Evolutionary conservation across 1,140 invertebrate species (phyloP), one percentile per base, ranked within the genome.

Genomic region (Drosophila littoralis): DNA sequence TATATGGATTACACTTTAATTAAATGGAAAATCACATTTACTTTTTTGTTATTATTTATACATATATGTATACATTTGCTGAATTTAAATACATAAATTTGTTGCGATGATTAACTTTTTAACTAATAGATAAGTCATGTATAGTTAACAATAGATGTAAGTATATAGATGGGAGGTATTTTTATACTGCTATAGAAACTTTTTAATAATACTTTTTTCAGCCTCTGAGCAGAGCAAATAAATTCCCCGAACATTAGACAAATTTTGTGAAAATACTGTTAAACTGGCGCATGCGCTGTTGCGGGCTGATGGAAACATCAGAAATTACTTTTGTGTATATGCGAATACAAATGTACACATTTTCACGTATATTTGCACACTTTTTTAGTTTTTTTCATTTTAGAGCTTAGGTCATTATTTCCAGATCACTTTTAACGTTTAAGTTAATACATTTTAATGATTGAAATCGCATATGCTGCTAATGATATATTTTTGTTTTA

Each of bases 231-330:
- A 58, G 67, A 76, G 70, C 71, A 69, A 69, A 79, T 71, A 81
- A 81, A 66, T 72, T 82, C 63, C 71, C 48, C 51, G 67, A 48
- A 65, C 77, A 81, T 63, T 70, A 79, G 71, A 68, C 77, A 86
- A 79, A 65, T 52, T 76, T 76, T 58, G 75, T 64, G 66, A 59
- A 80, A 82, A 79, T 46, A 63, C 79, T 85, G 59, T 40, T 60
- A 69, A 65, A 45, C 70, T 67, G 64, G 45, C 82, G 57, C 57
- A 59, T 59, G 57, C 57, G 57, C 57, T n/a, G 8, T 42, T 32
- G 17, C 10, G n/a, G 36, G 0, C 15, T 7, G 17, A 57, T 57
- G 54, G 38, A 57, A 57, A 57, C 38, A 57, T 28, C n/a, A 13
- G 15, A 28, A 32, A 12, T 32, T 28, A 50, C 22, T 12, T n/a